These are phyloP conservation scores for Chromis chromis DNA, from an alignment of 2,797 vertebrate species.

Conservation along the genomic window DNA sequence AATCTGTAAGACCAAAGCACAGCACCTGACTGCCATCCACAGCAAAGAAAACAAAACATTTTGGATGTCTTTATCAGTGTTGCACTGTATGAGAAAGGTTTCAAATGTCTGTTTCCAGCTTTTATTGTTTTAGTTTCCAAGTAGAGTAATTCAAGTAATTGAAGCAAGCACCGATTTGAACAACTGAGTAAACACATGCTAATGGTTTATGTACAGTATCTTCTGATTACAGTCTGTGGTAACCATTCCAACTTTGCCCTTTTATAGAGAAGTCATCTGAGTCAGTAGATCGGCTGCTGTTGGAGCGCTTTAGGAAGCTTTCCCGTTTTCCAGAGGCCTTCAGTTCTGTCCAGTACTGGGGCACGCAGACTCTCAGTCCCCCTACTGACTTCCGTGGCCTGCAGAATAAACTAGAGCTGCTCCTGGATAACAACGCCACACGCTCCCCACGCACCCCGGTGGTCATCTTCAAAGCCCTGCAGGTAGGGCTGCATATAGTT, in stretches of 20 bases:
- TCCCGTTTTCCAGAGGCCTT: slow-evolving; percentile 96
- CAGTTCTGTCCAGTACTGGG: slow-evolving; percentile 95
- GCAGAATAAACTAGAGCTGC: slow-evolving; percentile 90
- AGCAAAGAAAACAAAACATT: too few relatives aligned
- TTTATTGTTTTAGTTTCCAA: too few relatives aligned
- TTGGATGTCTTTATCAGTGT: too few relatives aligned
- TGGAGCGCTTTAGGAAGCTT: slow-evolving; percentile 93
- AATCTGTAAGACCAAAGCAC: too few relatives aligned
- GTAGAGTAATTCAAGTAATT: too few relatives aligned
- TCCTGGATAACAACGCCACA: slow-evolving; percentile 93
- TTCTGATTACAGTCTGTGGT: background rate
- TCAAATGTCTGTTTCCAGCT: too few relatives aligned
- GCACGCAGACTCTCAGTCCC: slow-evolving; percentile 94
- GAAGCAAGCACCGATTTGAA: background rate
- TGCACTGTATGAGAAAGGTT: too few relatives aligned
- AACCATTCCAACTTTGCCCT: slow-evolving; percentile 21
- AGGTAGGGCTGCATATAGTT: slow-evolving; percentile 80
- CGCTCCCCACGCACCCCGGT: slow-evolving; percentile 92
- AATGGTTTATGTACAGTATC: background rate
- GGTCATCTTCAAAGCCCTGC: slow-evolving; percentile 96
- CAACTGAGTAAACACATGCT: background rate
- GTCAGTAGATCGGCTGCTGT: slow-evolving; percentile 91
- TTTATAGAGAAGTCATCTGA: slow-evolving; percentile 89
- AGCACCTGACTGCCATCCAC: too few relatives aligned
- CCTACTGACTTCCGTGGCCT: slow-evolving; percentile 94